These are phyloP conservation scores for Deilephila porcellus DNA, from an alignment of 2,888 invertebrate species.

Conservation along the genomic window DNA sequence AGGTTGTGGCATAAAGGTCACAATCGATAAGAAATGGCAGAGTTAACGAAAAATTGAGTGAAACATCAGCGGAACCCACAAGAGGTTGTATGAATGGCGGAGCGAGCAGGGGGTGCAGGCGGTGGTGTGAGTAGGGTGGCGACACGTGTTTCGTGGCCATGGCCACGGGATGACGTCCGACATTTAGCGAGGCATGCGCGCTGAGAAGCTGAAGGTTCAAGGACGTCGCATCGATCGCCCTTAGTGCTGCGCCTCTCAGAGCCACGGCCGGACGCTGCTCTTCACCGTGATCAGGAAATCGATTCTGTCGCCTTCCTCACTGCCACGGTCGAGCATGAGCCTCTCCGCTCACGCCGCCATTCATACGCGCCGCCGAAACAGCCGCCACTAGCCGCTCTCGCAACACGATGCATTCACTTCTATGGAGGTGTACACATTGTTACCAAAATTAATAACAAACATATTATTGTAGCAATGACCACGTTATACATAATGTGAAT, in stretches of 20 bases:
- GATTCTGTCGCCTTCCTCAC: constrained; percentile 55
- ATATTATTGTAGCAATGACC: background rate
- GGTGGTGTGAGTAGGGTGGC: constrained; percentile 47
- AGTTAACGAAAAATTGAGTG: constrained; percentile 62
- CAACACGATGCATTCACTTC: background rate
- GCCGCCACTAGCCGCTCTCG: background rate
- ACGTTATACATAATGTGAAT: background rate
- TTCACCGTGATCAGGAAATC: constrained; percentile 56
- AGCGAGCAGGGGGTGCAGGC: constrained; percentile 36
- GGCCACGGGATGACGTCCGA: constrained; percentile 77
- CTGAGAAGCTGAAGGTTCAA: constrained; percentile 68
- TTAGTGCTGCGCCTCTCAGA: constrained; percentile 60
- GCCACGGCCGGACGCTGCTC: constrained; percentile 71
- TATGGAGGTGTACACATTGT: background rate
- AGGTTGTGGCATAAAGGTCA: constrained; percentile 69
- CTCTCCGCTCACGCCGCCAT: constrained; percentile 32
- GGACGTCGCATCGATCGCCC: constrained; percentile 75
- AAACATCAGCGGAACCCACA: constrained; percentile 55
- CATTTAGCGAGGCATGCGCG: constrained; percentile 71
- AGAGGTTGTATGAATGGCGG: constrained; percentile 64
- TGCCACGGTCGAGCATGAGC: constrained; percentile 59
- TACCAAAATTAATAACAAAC: background rate
- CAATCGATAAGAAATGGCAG: constrained; percentile 74
- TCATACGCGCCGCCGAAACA: background rate
- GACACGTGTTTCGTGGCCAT: constrained; percentile 74